A percentile compares a stretch with the other conserved stretches of the same genome.
phyloP scores from a whole-genome alignment of 2,797 vertebrate genomes.

The Eremophila alpestris region DNA sequence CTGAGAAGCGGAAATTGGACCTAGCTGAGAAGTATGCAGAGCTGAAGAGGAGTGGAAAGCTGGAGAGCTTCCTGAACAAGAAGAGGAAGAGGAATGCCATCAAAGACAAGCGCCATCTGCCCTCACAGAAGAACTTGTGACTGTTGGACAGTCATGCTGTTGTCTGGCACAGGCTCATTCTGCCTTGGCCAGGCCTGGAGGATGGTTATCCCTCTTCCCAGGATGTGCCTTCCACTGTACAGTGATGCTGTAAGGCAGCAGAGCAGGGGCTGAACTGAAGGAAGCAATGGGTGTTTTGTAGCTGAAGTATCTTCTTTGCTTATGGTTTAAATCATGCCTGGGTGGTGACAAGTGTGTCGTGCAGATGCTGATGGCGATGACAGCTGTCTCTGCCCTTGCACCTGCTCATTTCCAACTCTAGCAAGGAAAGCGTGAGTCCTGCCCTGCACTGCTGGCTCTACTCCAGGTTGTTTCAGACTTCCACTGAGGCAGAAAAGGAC shows the following conservation, averaged over 20 bases:
- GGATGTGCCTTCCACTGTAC: background rate
- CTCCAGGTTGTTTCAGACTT: background rate
- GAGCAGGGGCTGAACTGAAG: background rate
- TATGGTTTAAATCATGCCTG: background rate
- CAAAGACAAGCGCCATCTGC: slow-evolving; percentile 90
- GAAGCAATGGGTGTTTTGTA: background rate
- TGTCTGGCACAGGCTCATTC: background rate
- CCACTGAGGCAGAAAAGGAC: background rate
- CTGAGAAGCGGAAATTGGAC: slow-evolving; percentile 86
- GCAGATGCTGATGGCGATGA: background rate
- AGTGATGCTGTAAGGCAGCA: background rate
- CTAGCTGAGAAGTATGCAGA: slow-evolving; percentile 88
- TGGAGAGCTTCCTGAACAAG: slow-evolving; percentile 91
- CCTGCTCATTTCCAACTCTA: background rate
- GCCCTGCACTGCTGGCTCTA: background rate
- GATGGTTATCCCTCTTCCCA: background rate
- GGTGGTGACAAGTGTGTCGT: background rate
- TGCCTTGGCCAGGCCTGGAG: background rate
- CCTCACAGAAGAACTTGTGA: slow-evolving; percentile 69
- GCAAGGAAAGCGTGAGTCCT: background rate
- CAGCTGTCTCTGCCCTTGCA: background rate
- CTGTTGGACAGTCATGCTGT: background rate
- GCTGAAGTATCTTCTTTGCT: background rate
- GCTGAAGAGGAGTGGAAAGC: slow-evolving; percentile 90
- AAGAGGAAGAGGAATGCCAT: slow-evolving; percentile 92